Conservation (phyloP, 2,888 invertebrate genomes). For the Napeogenes sylphis region DNA sequence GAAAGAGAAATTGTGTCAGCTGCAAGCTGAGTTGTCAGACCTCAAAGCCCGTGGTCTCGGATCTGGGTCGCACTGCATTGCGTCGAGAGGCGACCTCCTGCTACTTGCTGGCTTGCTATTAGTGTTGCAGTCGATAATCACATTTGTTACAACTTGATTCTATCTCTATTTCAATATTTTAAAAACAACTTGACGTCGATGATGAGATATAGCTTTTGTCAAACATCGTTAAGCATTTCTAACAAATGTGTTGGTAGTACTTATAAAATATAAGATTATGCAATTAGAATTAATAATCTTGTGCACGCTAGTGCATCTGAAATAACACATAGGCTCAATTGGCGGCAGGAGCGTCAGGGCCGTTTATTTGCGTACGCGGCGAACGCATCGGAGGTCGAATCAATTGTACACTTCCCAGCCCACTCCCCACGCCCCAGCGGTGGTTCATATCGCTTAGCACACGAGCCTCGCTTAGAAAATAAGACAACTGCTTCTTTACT, state of each 20-base stretch:
- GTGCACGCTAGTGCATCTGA: no score
- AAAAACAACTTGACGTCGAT: no score
- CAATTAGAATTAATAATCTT: no score
- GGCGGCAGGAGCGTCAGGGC: conserved; percentile 11
- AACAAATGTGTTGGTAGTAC: no score
- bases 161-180: no score
- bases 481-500: no score
- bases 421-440: not conserved
- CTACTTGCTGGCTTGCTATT: conserved; percentile 9
- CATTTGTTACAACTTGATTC: no score
- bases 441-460: not conserved
- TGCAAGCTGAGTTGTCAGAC: not conserved
- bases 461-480: not conserved
- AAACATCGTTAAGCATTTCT: no score
- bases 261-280: not conserved
- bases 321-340: no score
- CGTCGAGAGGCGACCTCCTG: conserved; percentile 10
- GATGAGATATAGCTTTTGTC: no score
- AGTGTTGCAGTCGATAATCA: not conserved
- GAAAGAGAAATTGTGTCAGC: conserved; percentile 1
- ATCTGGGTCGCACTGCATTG: conserved; percentile 27
- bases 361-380: conserved; percentile 33
- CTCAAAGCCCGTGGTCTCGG: conserved; percentile 5
- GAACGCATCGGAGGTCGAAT: conserved; percentile 50
- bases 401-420: conserved; percentile 41